These are phyloP conservation scores for Orientallactaga sibirica DNA, from an alignment of 2,797 vertebrate genomes.

Conservation along the genomic window DNA sequence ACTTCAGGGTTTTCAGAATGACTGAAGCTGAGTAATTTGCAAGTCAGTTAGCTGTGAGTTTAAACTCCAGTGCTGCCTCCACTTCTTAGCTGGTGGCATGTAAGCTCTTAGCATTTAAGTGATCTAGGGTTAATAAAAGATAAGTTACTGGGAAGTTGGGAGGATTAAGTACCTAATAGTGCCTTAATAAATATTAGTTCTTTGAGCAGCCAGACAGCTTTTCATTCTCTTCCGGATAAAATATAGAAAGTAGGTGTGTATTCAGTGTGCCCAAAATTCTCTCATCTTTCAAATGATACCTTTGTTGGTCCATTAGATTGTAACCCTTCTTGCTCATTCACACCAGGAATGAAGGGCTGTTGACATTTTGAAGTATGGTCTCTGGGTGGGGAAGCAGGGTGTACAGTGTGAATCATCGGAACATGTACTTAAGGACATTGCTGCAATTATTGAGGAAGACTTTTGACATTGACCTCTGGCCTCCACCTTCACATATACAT, in stretches of 20 bases:
- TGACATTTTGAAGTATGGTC: background rate
- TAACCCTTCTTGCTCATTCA: background rate
- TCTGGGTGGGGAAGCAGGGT: background rate
- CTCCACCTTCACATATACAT: too few relatives aligned
- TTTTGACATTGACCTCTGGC: too few relatives aligned
- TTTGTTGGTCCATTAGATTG: background rate
- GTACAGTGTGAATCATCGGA: background rate
- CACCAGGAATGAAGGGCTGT: background rate
- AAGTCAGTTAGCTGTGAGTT: background rate
- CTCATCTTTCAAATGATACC: background rate
- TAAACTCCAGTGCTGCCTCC: background rate
- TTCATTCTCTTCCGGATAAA: constrained; percentile 16
- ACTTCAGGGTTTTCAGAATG: background rate
- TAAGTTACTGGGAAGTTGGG: background rate
- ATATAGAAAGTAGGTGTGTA: background rate
- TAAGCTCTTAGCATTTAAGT: background rate
- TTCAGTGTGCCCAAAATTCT: background rate
- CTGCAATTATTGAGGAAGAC: background rate
- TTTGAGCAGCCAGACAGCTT: background rate
- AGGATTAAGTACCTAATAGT: background rate
- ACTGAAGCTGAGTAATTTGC: background rate
- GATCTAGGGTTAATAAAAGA: background rate
- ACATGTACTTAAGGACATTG: background rate
- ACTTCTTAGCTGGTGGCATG: background rate
- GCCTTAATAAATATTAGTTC: constrained; percentile 43